Conservation (phyloP, 23 tunicate species). For the Ascidia mentula region DNA sequence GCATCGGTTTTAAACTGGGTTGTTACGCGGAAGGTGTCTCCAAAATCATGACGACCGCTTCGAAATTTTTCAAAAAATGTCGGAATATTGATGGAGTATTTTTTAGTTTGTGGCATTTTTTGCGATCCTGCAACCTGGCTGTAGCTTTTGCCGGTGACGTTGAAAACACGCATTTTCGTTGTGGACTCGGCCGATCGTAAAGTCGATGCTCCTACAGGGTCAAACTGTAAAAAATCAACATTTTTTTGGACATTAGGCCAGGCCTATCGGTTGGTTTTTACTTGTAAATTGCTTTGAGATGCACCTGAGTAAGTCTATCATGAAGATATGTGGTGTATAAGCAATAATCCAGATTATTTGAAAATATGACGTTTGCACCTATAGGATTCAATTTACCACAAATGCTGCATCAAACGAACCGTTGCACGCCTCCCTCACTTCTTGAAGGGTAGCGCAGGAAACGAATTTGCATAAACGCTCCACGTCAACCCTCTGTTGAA, state of each 20-base stretch:
- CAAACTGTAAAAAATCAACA: too few relatives aligned
- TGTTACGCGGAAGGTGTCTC: background rate
- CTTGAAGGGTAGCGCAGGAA: background rate
- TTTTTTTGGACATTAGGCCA: too few relatives aligned
- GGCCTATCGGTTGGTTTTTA: too few relatives aligned
- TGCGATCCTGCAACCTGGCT: background rate
- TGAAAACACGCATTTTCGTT: background rate
- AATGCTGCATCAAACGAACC: background rate
- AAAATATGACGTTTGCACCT: too few relatives aligned
- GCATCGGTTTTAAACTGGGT: constrained; percentile 9
- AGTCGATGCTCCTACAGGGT: too few relatives aligned
- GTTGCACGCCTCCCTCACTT: background rate
- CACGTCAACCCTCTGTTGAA: background rate
- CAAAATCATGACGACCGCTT: background rate
- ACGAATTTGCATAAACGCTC: background rate
- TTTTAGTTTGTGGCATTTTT: background rate
- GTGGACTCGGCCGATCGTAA: too few relatives aligned
- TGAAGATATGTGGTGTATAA: too few relatives aligned
- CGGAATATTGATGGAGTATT: background rate
- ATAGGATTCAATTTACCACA: background rate
- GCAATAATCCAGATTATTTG: too few relatives aligned
- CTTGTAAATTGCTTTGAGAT: too few relatives aligned
- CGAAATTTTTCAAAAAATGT: too few relatives aligned
- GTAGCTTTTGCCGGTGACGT: background rate
- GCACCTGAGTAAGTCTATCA: too few relatives aligned